Conservation (phyloP, 2,113 vertebrate species). For the Anarrhichthys ocellatus region DNA sequence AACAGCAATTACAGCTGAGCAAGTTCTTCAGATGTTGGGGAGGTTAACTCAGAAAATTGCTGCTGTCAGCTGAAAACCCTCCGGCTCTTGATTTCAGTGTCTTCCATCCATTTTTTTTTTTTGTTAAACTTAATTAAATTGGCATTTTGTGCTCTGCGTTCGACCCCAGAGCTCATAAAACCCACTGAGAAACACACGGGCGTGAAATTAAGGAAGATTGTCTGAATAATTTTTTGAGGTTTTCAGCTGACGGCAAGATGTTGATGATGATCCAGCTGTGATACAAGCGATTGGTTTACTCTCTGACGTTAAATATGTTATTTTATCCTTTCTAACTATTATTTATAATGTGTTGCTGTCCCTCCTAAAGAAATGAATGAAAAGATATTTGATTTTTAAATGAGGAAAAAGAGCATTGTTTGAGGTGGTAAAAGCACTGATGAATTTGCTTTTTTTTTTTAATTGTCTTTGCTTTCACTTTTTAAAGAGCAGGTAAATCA, state of each 20-base stretch:
- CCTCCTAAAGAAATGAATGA: not conserved
- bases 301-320: not conserved
- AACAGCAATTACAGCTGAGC: slow-evolving; percentile 1
- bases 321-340: slow-evolving; percentile 33
- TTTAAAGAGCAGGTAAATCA: slow-evolving; percentile 38
- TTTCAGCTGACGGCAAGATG: slow-evolving; percentile 10
- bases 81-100: slow-evolving; percentile 30
- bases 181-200: slow-evolving; percentile 10
- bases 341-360: slow-evolving; percentile 33
- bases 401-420: slow-evolving; percentile 19
- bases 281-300: not conserved
- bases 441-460: slow-evolving; percentile 13
- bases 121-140: slow-evolving; percentile 5
- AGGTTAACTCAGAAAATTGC: slow-evolving; percentile 37
- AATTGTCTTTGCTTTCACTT: slow-evolving; percentile 10
- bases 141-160: not conserved
- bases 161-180: slow-evolving; percentile 1
- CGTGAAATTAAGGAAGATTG: slow-evolving; percentile 14
- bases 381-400: slow-evolving; percentile 12
- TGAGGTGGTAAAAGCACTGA: slow-evolving; percentile 58
- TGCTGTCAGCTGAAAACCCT: slow-evolving; percentile 44
- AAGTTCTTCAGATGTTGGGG: slow-evolving; percentile 7
- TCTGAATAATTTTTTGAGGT: not conserved
- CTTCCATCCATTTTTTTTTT: slow-evolving; percentile 22
- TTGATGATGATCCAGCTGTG: not conserved